Conservation (phyloP, 2,888 invertebrate species). For the Leptinotarsa tumamoca region DNA sequence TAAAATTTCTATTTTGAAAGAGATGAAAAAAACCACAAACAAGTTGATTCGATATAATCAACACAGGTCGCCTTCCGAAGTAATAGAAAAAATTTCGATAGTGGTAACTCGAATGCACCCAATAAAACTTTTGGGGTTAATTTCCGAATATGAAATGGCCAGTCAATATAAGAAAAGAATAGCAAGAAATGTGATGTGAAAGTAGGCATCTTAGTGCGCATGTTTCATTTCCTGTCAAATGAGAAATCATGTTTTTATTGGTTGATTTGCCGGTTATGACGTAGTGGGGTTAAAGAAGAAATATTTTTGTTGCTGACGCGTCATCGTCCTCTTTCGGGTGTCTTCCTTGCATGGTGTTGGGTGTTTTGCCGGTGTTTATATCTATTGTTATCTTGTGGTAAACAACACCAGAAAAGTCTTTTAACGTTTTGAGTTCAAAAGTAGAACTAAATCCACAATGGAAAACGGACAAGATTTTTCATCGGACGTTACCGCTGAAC, state of each 20-base stretch:
- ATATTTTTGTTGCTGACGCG: neutral
- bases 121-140: too few relatives aligned
- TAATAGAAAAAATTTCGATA: too few relatives aligned
- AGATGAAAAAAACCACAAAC: too few relatives aligned
- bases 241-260: neutral
- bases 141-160: too few relatives aligned
- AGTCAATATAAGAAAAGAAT: too few relatives aligned
- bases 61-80: too few relatives aligned
- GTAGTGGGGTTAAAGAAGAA: neutral
- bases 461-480: slow-evolving; percentile 85
- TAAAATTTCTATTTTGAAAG: too few relatives aligned
- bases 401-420: too few relatives aligned
- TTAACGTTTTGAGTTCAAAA: too few relatives aligned
- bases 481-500: slow-evolving; percentile 76
- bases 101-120: too few relatives aligned
- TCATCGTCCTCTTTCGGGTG: slow-evolving; percentile 13
- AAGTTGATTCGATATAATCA: too few relatives aligned
- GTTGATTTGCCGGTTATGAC: slow-evolving; percentile 12
- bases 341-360: slow-evolving; percentile 11
- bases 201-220: neutral
- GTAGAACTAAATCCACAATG: slow-evolving; percentile 67
- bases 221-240: neutral
- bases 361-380: neutral
- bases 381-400: neutral
- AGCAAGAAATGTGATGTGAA: neutral